Evolutionary conservation across 1,140 invertebrate genomes (phyloP).

Genomic region (Drosophila novamexicana): DNA sequence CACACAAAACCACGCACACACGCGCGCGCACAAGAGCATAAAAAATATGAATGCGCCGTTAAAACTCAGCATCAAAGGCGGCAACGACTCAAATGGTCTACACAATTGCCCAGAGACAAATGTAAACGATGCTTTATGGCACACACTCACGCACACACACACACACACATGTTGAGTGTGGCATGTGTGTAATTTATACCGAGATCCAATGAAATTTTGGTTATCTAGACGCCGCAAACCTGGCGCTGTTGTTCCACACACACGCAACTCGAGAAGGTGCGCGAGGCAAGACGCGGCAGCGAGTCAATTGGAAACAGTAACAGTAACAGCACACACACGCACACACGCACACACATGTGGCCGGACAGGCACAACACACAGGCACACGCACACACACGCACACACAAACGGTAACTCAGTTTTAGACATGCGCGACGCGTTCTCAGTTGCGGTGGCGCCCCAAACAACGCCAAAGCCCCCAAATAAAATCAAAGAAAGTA

Average conservation of each 20-base stretch:
- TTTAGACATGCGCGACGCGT: conserved; percentile 42
- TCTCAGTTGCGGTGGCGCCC: conserved; percentile 37
- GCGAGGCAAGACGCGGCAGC: conserved; percentile 4
- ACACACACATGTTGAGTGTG: not conserved
- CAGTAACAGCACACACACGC: conserved; percentile 18
- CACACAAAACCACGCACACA: conserved; percentile 23
- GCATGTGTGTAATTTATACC: conserved; percentile 44
- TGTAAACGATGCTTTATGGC: conserved; percentile 31
- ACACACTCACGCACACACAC: conserved; percentile 6
- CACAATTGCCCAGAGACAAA: conserved; percentile 13
- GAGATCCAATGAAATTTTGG: conserved; percentile 54
- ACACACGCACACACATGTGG: conserved; percentile 9
- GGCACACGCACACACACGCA: conserved; percentile 11
- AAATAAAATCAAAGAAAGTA: conserved; percentile 14
- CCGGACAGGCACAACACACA: conserved; percentile 11
- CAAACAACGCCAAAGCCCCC: conserved; percentile 10
- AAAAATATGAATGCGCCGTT: conserved; percentile 26
- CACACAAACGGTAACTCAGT: conserved; percentile 34
- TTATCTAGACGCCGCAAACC: conserved; percentile 18
- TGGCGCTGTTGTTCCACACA: conserved; percentile 17
- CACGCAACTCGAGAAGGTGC: not conserved
- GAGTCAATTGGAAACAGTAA: conserved; percentile 41
- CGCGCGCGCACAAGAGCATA: not conserved
- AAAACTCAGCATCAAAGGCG: conserved; percentile 50
- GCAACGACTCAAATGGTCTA: conserved; percentile 26